These are phyloP conservation scores for Epistrophella euchroma DNA, from an alignment of 2,888 invertebrate species.

Conservation along the genomic window DNA sequence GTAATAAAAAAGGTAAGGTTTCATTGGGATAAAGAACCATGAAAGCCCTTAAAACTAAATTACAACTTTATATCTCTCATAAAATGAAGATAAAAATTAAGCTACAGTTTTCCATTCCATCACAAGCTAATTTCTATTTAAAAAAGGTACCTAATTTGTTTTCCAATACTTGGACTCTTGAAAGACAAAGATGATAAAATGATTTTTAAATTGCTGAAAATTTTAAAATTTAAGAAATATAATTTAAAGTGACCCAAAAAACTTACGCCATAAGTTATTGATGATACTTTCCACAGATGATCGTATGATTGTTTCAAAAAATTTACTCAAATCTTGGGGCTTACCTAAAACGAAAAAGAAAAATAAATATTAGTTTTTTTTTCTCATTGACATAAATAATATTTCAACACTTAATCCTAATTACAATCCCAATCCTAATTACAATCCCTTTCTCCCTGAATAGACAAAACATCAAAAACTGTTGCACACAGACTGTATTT, in stretches of 20 bases:
- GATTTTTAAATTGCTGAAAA: neutral
- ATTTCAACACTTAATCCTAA: constrained; percentile 70
- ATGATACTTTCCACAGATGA: constrained; percentile 29
- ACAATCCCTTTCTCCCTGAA: constrained; percentile 42
- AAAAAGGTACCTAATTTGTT: too few relatives aligned
- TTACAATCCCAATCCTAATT: constrained; percentile 58
- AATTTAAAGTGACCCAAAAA: neutral
- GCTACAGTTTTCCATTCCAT: too few relatives aligned
- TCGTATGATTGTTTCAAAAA: neutral
- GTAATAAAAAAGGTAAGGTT: too few relatives aligned
- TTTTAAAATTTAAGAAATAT: neutral
- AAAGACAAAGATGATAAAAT: too few relatives aligned
- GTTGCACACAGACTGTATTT: constrained; percentile 29
- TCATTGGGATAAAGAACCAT: too few relatives aligned
- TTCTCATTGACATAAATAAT: constrained; percentile 63
- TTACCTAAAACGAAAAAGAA: constrained; percentile 65
- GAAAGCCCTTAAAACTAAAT: too few relatives aligned
- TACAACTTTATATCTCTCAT: too few relatives aligned
- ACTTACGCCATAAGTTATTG: constrained; percentile 40
- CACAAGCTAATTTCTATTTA: too few relatives aligned
- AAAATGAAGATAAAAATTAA: too few relatives aligned
- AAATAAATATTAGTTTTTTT: constrained; percentile 52
- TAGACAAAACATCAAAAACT: constrained; percentile 7
- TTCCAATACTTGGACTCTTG: too few relatives aligned
- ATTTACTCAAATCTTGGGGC: constrained; percentile 22